phyloP scores from a whole-genome alignment of 2,888 invertebrate genomes.

The Halocaridina rubra region DNA sequence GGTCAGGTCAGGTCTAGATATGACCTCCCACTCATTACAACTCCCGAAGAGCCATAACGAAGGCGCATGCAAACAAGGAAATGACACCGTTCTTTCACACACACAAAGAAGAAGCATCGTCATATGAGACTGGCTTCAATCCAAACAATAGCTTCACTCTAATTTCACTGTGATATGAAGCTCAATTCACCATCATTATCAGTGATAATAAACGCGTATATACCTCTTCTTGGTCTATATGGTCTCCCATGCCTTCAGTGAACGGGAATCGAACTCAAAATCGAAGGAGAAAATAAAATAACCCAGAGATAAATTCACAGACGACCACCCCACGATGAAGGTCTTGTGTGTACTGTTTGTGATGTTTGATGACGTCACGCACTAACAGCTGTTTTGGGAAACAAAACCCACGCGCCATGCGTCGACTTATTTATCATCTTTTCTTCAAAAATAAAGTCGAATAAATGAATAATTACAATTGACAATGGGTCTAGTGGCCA shows the following conservation, averaged over 20 bases:
- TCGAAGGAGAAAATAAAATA: neutral
- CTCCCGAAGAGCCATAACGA: neutral
- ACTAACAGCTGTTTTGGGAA: neutral
- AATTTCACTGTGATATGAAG: neutral
- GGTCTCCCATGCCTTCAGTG: constrained; percentile 34
- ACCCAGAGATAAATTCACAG: neutral
- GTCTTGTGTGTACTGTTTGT: neutral
- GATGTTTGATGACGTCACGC: constrained; percentile 3
- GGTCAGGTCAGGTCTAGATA: too few species aligned
- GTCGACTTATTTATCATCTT: neutral
- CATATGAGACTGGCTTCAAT: neutral
- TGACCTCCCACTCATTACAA: neutral
- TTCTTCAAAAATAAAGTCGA: neutral
- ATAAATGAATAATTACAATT: neutral
- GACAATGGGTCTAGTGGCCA: neutral
- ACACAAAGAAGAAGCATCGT: neutral
- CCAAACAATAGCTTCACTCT: neutral
- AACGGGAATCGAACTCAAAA: neutral
- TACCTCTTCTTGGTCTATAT: constrained; percentile 47
- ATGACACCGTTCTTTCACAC: neutral
- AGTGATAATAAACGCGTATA: neutral
- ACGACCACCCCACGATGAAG: neutral
- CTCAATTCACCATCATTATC: neutral
- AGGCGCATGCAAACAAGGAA: neutral
- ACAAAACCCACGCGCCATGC: neutral